Evolutionary conservation across 2,888 invertebrate genomes (phyloP).

Genomic region (Rhingia rostrata): DNA sequence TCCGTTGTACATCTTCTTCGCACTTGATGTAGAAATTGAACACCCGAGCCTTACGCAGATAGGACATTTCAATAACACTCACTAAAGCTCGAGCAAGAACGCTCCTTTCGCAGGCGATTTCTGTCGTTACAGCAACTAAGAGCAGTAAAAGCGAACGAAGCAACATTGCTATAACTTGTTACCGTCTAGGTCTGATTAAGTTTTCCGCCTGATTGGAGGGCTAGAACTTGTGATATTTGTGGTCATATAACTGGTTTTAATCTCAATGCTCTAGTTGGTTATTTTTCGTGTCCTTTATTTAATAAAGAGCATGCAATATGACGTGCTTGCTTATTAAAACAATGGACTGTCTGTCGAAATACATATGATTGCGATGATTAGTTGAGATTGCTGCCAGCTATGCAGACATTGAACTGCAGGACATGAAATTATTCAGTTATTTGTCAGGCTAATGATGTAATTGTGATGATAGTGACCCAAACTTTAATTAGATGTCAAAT

Average conservation of each 20-base stretch:
- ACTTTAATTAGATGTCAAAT: too few species aligned
- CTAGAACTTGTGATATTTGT: too few species aligned
- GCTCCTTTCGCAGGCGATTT: slow-evolving; percentile 1
- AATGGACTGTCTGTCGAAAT: neutral
- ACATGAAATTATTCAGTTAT: neutral
- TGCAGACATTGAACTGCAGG: neutral
- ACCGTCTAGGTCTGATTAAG: neutral
- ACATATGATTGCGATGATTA: neutral
- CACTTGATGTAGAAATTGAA: slow-evolving; percentile 45
- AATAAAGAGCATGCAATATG: slow-evolving; percentile 6
- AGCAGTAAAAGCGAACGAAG: neutral
- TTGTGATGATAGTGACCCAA: neutral
- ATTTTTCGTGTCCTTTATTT: neutral
- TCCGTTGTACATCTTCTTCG: slow-evolving; percentile 17
- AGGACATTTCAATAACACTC: slow-evolving; percentile 10
- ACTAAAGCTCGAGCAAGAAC: slow-evolving; percentile 16
- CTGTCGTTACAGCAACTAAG: neutral
- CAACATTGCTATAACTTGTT: slow-evolving; percentile 16
- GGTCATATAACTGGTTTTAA: too few species aligned
- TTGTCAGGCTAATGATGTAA: neutral
- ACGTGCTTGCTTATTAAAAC: slow-evolving; percentile 4
- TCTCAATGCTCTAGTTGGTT: too few species aligned
- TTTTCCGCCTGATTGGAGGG: slow-evolving; percentile 3
- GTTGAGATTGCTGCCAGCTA: neutral
- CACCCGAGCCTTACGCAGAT: neutral